A percentile compares a stretch with the other conserved stretches of the same genome.
Conservation (phyloP, 30 jellyfish, hydroid and myxozoan species). For the Aurelia aurita complex sp. Pacific region DNA sequence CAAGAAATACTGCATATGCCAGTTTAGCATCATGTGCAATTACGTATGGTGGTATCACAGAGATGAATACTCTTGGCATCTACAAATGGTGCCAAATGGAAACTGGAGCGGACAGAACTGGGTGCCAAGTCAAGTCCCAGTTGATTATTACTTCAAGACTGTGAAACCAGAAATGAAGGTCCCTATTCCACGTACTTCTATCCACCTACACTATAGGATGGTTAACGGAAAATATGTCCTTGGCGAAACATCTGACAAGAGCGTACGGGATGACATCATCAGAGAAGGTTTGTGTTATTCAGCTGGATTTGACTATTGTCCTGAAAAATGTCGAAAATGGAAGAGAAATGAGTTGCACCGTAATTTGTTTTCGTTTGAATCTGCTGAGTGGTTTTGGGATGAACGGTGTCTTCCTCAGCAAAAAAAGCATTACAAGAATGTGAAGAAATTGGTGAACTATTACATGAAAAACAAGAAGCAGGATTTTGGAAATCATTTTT, state of each 20-base stretch:
- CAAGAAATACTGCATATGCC: background rate
- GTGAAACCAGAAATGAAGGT: background rate
- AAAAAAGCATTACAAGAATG: constrained; percentile 6
- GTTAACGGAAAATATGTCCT: background rate
- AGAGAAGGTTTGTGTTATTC: constrained; percentile 42
- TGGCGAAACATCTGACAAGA: background rate
- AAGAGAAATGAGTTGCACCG: background rate
- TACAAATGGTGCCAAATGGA: constrained; percentile 28
- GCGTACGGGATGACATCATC: background rate
- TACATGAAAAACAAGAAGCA: background rate
- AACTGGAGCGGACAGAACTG: background rate
- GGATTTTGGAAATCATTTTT: background rate
- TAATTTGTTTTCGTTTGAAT: constrained; percentile 16
- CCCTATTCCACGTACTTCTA: constrained; percentile 25
- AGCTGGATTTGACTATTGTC: constrained; percentile 26
- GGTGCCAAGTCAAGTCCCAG: background rate
- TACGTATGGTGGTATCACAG: constrained; percentile 35
- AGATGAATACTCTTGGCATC: constrained; percentile 32
- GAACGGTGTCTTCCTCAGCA: background rate
- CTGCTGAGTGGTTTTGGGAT: background rate
- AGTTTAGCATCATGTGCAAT: too few relatives aligned
- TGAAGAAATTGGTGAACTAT: background rate
- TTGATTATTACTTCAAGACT: background rate
- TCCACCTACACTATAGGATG: constrained; percentile 17
- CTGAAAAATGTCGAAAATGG: constrained; percentile 6